A percentile compares a stretch with the other conserved stretches of the same genome.
These are phyloP conservation scores for Exaiptasia diaphana DNA, from an alignment of 64 coral and sea anemone species.

Conservation along the genomic window DNA sequence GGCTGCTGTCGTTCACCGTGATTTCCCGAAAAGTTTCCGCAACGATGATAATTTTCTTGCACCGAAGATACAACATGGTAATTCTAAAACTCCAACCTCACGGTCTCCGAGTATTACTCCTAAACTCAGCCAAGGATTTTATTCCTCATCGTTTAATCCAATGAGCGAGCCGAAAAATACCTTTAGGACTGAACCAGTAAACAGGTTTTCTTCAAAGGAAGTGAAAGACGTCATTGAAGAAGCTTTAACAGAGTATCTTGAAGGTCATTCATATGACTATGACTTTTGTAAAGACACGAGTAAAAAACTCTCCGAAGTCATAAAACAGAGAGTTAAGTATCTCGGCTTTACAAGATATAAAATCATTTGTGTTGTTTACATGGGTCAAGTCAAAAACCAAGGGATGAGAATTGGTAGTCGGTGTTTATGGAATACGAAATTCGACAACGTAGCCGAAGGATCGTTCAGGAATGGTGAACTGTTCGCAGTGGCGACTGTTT, in stretches of 20 bases:
- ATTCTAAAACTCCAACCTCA: conserved; percentile 35
- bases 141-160: background rate
- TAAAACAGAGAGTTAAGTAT: conserved; percentile 78
- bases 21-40: conserved; percentile 60
- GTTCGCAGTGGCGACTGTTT: conserved; percentile 74
- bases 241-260: conserved; percentile 41
- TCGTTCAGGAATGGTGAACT: conserved; percentile 65
- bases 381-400: conserved; percentile 76
- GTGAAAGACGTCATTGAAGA: conserved; percentile 83
- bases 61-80: background rate
- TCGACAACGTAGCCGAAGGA: conserved; percentile 70
- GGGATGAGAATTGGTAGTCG: conserved; percentile 72
- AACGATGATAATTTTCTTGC: conserved; percentile 31
- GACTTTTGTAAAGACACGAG: conserved; percentile 74
- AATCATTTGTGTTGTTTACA: conserved; percentile 73
- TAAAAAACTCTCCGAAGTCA: conserved; percentile 65
- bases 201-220: conserved; percentile 50
- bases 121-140: conserved; percentile 25
- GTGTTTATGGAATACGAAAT: conserved; percentile 66
- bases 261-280: conserved; percentile 50
- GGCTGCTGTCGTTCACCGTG: conserved; percentile 66
- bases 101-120: conserved; percentile 60
- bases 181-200: conserved; percentile 43
- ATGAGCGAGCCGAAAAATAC: conserved; percentile 35
- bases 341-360: conserved; percentile 78